Conservation (phyloP, 2,113 vertebrate species). For the Arvicanthis niloticus region DNA sequence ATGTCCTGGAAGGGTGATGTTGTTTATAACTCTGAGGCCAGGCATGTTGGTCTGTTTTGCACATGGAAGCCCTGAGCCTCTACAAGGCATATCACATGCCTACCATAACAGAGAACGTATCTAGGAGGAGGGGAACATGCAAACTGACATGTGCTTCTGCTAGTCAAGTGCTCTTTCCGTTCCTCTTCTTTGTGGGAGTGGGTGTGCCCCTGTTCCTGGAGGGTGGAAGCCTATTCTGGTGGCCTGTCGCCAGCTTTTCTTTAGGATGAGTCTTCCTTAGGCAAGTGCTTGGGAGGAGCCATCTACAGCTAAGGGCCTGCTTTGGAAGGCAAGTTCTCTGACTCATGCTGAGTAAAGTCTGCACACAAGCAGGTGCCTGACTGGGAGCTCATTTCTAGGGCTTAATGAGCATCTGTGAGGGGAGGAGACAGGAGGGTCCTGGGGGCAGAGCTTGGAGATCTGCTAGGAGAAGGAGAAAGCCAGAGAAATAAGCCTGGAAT, state of each 20-base stretch:
- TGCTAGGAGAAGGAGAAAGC: background rate
- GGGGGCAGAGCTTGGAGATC: background rate
- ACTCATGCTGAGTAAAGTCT: background rate
- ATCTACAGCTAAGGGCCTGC: background rate
- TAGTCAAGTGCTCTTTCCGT: background rate
- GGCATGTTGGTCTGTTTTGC: background rate
- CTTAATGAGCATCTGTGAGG: background rate
- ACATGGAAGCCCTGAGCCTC: background rate
- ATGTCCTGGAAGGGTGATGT: background rate
- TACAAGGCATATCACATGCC: background rate
- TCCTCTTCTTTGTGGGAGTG: background rate
- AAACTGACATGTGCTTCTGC: background rate
- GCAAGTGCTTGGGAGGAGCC: background rate
- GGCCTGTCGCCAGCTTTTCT: background rate
- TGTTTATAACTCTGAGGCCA: background rate
- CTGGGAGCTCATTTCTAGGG: constrained; percentile 50
- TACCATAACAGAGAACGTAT: background rate
- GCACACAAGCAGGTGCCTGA: constrained; percentile 26
- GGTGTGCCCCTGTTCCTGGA: background rate
- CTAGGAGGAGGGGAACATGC: background rate
- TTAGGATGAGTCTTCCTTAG: background rate
- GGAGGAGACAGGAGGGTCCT: constrained; percentile 43
- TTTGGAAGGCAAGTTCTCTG: background rate
- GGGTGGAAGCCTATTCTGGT: background rate
- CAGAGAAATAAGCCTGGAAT: background rate